Evolutionary conservation across 2,113 vertebrate species (phyloP).

Genomic region (Callocephalon fimbriatum): DNA sequence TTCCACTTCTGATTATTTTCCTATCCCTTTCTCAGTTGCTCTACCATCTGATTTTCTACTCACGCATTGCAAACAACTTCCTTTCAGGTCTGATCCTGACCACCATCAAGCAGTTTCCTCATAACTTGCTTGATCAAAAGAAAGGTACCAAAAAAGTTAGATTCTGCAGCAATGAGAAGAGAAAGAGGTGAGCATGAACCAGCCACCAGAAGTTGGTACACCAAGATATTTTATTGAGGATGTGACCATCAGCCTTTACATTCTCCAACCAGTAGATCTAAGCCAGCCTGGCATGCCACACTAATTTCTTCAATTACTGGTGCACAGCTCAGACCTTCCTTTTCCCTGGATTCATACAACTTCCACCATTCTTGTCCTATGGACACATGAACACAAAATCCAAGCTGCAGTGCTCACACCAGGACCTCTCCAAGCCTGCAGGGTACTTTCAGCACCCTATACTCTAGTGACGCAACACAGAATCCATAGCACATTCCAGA

Average conservation of each 20-base stretch:
- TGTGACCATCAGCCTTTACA: slow-evolving; percentile 13
- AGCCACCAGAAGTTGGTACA: neutral
- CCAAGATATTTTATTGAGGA: neutral
- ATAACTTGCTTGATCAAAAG: neutral
- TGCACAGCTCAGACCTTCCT: neutral
- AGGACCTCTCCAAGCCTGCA: neutral
- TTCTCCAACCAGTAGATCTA: neutral
- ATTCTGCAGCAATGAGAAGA: neutral
- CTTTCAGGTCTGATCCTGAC: neutral
- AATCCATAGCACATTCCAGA: accelerated
- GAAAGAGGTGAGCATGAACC: neutral
- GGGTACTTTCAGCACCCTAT: neutral
- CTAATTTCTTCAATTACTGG: neutral
- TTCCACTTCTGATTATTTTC: neutral
- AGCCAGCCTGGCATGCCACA: neutral
- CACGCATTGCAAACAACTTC: neutral
- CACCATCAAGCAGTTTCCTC: neutral
- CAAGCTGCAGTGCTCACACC: neutral
- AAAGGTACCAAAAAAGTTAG: neutral
- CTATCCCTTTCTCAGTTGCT: neutral
- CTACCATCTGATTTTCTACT: neutral
- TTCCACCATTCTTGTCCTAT: neutral
- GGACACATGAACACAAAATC: neutral
- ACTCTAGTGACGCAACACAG: accelerated
- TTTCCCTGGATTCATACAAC: neutral